Evolutionary conservation across 2,888 invertebrate species (phyloP).

Genomic region (Catocala fraxini): DNA sequence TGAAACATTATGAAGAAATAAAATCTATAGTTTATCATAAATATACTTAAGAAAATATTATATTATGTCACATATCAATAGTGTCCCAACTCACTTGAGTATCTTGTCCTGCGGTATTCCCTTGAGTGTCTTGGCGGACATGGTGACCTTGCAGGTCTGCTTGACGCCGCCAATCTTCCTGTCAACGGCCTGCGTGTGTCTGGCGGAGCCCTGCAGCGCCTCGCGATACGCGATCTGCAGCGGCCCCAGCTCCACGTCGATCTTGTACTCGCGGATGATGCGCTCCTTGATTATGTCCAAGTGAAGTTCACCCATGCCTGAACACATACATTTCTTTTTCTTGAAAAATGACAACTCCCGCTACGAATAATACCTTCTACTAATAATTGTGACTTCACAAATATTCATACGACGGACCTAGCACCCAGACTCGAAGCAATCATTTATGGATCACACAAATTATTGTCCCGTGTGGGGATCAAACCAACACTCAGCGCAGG

Average conservation of each 20-base stretch:
- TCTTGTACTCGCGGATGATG: slow-evolving; percentile 94
- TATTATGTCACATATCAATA: too few relatives aligned
- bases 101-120: slow-evolving; percentile 76
- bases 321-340: background rate
- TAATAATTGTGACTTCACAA: too few relatives aligned
- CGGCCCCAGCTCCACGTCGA: slow-evolving; percentile 96
- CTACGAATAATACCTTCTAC: too few relatives aligned
- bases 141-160: slow-evolving; percentile 88
- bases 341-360: too few relatives aligned
- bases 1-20: too few relatives aligned
- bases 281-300: slow-evolving; percentile 97
- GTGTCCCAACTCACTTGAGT: slow-evolving; percentile 71
- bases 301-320: slow-evolving; percentile 99
- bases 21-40: too few relatives aligned
- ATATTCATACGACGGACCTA: too few relatives aligned
- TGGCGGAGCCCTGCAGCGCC: slow-evolving; percentile 83
- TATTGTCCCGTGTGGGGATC: too few relatives aligned
- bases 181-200: slow-evolving; percentile 85
- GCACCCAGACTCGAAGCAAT: too few relatives aligned
- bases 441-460: too few relatives aligned
- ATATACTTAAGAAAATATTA: too few relatives aligned
- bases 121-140: slow-evolving; percentile 88
- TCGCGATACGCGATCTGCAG: slow-evolving; percentile 97
- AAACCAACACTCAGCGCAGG: too few relatives aligned
- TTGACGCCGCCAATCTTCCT: slow-evolving; percentile 89